Evolutionary conservation across 2,888 invertebrate genomes (phyloP), one percentile per base, ranked within the genome.

Genomic region (Augiades crinisus): DNA sequence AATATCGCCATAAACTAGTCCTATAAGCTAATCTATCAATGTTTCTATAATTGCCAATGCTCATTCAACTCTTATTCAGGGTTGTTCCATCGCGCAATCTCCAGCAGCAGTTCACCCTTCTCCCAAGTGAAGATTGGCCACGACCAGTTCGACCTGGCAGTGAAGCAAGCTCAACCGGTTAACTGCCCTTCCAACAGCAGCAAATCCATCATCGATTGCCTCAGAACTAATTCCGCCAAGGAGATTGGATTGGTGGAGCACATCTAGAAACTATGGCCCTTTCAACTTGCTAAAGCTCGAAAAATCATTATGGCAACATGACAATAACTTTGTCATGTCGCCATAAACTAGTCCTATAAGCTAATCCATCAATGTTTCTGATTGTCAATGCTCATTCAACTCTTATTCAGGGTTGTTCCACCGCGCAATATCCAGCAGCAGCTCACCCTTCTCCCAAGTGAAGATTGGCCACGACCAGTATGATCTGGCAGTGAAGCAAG

Each of bases 1-100:
- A n/a, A n/a, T n/a, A n/a, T n/a, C n/a, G n/a, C n/a, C n/a, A n/a
- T n/a, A n/a, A n/a, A n/a, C n/a, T n/a, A n/a, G n/a, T n/a, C n/a
- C n/a, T n/a, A n/a, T n/a, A n/a, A n/a, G n/a, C n/a, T n/a, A n/a
- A n/a, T n/a, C 17, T 6, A 31, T 31, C 4, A 31, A 31, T 8
- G 31, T 10, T n/a, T 30, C 19, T 10, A n/a, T n/a, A 10, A 10
- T 30, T n/a, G 30, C n/a, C n/a, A n/a, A n/a, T n/a, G n/a, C n/a
- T n/a, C n/a, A n/a, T n/a, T 37, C 10, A 10, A 22, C 7, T 36
- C 8, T 24, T 33, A 7, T 6, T 8, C 12, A 92, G 92, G 92
- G 34, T 75, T 95, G 0, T 95, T 95, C 70, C 94, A 95, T 65
- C 91, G 92, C 49, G 94, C 90, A 0, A 92, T 94, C 14, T 90